These are phyloP conservation scores for Protomyctophum bolini DNA, from an alignment of 2,113 vertebrate species.

Conservation along the genomic window DNA sequence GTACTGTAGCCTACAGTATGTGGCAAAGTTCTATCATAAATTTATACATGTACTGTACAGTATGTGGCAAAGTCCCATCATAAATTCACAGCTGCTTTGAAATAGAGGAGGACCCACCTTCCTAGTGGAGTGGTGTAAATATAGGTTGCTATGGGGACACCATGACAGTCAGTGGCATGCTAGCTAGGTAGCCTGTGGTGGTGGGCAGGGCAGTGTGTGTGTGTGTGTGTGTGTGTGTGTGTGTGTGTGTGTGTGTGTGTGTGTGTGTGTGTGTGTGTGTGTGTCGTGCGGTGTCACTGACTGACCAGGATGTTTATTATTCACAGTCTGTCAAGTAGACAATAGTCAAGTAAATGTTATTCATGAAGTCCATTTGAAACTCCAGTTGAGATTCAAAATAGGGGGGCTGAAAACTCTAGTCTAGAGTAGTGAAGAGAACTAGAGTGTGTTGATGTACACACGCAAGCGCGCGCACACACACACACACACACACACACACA, in stretches of 20 bases:
- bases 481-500: no score
- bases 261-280: conserved; percentile 30
- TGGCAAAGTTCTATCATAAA: conserved; percentile 26
- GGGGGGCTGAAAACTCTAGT: no score
- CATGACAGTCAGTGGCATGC: conserved; percentile 64
- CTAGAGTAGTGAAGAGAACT: no score
- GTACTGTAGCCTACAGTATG: background rate
- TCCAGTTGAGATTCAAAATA: no score
- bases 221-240: conserved; percentile 23
- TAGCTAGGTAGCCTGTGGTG: conserved; percentile 24
- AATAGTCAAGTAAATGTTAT: conserved; percentile 5
- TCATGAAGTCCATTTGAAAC: no score
- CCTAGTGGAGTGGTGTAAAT: conserved; percentile 68
- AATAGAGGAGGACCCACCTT: conserved; percentile 47
- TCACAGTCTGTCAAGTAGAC: conserved; percentile 22
- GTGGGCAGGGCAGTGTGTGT: conserved; percentile 22
- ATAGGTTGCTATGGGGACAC: conserved; percentile 76
- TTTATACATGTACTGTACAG: background rate
- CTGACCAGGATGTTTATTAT: conserved; percentile 36
- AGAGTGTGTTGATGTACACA: no score
- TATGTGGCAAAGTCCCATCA: conserved; percentile 14
- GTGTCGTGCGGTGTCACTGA: conserved; percentile 5
- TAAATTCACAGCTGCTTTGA: conserved; percentile 63
- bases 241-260: conserved; percentile 18
- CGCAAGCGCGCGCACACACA: no score